phyloP scores from a whole-genome alignment of 2,888 invertebrate genomes.

The Ctenicera cuprea region DNA sequence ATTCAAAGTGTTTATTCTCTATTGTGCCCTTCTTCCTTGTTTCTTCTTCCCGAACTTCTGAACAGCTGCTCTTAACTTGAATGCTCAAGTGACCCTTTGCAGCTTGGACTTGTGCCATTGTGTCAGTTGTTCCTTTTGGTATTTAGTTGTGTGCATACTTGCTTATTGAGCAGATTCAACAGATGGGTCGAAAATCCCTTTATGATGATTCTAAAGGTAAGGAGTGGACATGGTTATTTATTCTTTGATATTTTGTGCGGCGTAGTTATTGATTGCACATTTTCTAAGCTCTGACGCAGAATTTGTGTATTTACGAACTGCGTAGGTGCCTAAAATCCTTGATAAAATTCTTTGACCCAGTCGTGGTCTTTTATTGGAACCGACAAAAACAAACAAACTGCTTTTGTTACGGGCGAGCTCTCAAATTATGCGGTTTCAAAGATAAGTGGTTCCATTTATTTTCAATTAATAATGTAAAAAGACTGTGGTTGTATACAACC shows the following conservation, averaged over 20 bases:
- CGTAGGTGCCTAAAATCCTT: background rate
- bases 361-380: slow-evolving; percentile 1
- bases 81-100: slow-evolving; percentile 41
- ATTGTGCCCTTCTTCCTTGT: slow-evolving; percentile 39
- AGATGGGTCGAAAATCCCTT: slow-evolving; percentile 2
- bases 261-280: too few species aligned
- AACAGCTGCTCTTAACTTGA: slow-evolving; percentile 42
- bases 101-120: slow-evolving; percentile 33
- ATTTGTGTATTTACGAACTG: background rate
- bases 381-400: slow-evolving; percentile 10
- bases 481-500: background rate
- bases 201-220: background rate
- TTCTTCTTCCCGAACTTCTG: slow-evolving; percentile 30
- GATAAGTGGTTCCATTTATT: slow-evolving; percentile 9
- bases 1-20: slow-evolving; percentile 36
- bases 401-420: background rate
- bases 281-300: too few species aligned
- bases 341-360: slow-evolving; percentile 5
- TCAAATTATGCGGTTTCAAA: slow-evolving; percentile 2
- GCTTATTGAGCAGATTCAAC: slow-evolving; percentile 9
- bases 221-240: background rate
- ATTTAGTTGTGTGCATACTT: slow-evolving; percentile 31
- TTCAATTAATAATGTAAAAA: slow-evolving; percentile 1
- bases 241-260: too few species aligned
- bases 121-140: slow-evolving; percentile 35